These are phyloP conservation scores for Embiotoca jacksoni DNA, from an alignment of 2,113 vertebrate genomes.

Conservation along the genomic window DNA sequence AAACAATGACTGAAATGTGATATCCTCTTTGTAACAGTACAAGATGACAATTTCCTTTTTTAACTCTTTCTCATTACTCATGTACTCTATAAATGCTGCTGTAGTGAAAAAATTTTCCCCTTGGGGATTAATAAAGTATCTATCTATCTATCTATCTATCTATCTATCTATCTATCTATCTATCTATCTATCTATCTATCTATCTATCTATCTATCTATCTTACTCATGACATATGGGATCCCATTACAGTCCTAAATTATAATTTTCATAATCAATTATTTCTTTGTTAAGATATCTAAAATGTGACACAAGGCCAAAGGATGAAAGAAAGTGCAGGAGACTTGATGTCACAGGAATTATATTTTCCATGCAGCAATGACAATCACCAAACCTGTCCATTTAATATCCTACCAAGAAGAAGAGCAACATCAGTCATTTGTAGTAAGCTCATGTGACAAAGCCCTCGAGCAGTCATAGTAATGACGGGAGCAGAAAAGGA, in stretches of 20 bases:
- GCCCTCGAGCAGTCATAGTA: slow-evolving; percentile 12
- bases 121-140: too few species aligned
- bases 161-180: too few species aligned
- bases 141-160: too few species aligned
- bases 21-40: background rate
- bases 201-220: too few species aligned
- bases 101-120: too few species aligned
- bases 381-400: slow-evolving; percentile 9
- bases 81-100: too few species aligned
- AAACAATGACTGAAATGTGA: background rate
- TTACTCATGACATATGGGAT: background rate
- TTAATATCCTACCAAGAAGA: background rate
- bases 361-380: background rate
- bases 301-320: slow-evolving; percentile 4
- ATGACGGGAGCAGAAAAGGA: slow-evolving; percentile 12
- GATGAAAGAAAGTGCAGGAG: background rate
- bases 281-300: background rate
- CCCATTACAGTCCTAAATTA: background rate
- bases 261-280: background rate
- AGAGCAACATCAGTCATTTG: slow-evolving; percentile 12
- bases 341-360: slow-evolving; percentile 10
- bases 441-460: slow-evolving; percentile 21
- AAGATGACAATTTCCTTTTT: background rate
- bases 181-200: too few species aligned
- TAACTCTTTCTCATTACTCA: background rate